Evolutionary conservation across 2,113 vertebrate species (phyloP).

Genomic region (Muntiacus reevesi): DNA sequence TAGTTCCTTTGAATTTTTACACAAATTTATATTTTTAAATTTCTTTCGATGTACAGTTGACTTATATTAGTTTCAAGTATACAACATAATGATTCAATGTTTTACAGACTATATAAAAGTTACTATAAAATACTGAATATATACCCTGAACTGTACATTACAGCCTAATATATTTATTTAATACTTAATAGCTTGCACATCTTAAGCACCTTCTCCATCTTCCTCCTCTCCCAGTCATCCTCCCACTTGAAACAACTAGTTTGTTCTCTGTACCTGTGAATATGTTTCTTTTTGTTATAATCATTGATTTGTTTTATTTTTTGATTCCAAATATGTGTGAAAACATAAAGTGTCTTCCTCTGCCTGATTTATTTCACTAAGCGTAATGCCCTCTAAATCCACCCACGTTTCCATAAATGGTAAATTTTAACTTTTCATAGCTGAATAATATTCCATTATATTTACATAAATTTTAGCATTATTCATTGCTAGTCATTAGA

Average conservation of each 20-base stretch:
- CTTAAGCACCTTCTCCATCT: background rate
- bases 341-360: background rate
- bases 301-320: background rate
- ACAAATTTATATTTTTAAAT: background rate
- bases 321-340: background rate
- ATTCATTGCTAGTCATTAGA: background rate
- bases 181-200: background rate
- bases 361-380: background rate
- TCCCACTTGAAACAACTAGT: background rate
- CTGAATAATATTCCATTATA: background rate
- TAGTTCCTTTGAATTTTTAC: background rate
- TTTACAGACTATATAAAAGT: background rate
- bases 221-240: background rate
- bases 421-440: background rate
- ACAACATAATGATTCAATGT: background rate
- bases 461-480: background rate
- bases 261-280: background rate
- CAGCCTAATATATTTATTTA: background rate
- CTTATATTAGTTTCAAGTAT: background rate
- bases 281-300: background rate
- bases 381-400: background rate
- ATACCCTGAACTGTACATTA: background rate
- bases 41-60: background rate
- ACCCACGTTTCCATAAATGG: background rate
- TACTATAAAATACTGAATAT: background rate